A percentile compares a stretch with the other conserved stretches of the same genome.
phyloP scores from a whole-genome alignment of 1,140 invertebrate genomes.

The Venturia canescens region DNA sequence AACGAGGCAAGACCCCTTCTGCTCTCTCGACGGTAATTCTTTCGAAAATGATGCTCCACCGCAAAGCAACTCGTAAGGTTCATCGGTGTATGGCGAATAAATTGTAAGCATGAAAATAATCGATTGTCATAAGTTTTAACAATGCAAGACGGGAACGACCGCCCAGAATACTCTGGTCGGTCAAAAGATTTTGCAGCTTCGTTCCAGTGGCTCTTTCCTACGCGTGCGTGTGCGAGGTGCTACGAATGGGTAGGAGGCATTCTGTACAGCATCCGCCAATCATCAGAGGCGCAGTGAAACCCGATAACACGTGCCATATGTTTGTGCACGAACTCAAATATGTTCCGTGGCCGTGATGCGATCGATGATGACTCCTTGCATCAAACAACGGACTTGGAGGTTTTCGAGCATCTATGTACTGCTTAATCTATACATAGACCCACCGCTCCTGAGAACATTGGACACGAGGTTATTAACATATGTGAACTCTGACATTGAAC shows the following conservation, averaged over 20 bases:
- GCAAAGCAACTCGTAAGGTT: background rate
- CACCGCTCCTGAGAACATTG: background rate
- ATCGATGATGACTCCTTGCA: constrained; percentile 3
- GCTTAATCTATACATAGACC: background rate
- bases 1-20: constrained; percentile 33
- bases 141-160: background rate
- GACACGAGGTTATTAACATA: background rate
- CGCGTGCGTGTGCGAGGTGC: background rate
- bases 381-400: constrained; percentile 10
- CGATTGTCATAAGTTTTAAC: background rate
- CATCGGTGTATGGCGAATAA: background rate
- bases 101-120: background rate
- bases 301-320: constrained; percentile 33
- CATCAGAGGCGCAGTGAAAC: constrained; percentile 27
- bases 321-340: constrained; percentile 22
- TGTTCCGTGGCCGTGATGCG: background rate
- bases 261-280: constrained; percentile 9
- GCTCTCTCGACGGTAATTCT: constrained; percentile 33
- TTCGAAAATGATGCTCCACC: background rate
- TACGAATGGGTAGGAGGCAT: background rate
- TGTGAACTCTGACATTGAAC: background rate
- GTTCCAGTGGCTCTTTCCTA: background rate
- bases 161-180: background rate
- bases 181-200: background rate
- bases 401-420: background rate